Evolutionary conservation across 92 coral and sea anemone genomes (phyloP).

Genomic region (Phenganax stokvisi): DNA sequence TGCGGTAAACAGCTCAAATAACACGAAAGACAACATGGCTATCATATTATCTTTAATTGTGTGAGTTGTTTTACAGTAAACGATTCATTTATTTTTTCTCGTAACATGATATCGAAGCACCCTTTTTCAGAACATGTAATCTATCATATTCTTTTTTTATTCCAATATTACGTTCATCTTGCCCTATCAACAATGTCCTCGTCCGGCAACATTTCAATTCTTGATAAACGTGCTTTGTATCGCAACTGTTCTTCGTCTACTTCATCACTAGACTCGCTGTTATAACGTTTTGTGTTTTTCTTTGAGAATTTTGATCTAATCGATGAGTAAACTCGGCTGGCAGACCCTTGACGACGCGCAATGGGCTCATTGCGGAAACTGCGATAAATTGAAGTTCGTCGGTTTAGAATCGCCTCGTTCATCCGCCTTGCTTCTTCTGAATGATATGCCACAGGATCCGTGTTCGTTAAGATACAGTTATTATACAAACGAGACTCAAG

Average conservation of each 20-base stretch:
- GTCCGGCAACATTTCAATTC: slow-evolving; percentile 21
- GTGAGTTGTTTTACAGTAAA: too few relatives aligned
- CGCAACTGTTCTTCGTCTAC: slow-evolving; percentile 10
- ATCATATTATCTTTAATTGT: too few relatives aligned
- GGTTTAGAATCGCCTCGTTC: not conserved
- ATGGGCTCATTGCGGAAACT: slow-evolving; percentile 30
- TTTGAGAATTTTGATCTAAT: slow-evolving; percentile 21
- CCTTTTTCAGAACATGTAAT: too few relatives aligned
- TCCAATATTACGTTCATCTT: too few relatives aligned
- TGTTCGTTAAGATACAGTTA: not conserved
- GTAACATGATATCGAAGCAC: too few relatives aligned
- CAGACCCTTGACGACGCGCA: slow-evolving; percentile 19
- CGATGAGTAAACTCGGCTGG: slow-evolving; percentile 29
- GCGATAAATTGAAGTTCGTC: slow-evolving; percentile 30
- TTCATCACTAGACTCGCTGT: slow-evolving; percentile 1
- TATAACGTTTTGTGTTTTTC: slow-evolving; percentile 14
- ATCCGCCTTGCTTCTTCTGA: slow-evolving; percentile 21
- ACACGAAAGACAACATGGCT: too few relatives aligned
- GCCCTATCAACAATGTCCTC: not conserved
- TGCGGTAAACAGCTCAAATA: not conserved
- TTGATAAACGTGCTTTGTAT: not conserved
- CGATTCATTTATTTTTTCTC: too few relatives aligned
- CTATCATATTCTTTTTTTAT: too few relatives aligned
- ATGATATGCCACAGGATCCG: slow-evolving; percentile 26
- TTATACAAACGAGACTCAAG: slow-evolving; percentile 34